A percentile compares a stretch with the other conserved stretches of the same genome.
Conservation (phyloP, 2,888 invertebrate genomes). For the Schizotus pectinicornis region DNA sequence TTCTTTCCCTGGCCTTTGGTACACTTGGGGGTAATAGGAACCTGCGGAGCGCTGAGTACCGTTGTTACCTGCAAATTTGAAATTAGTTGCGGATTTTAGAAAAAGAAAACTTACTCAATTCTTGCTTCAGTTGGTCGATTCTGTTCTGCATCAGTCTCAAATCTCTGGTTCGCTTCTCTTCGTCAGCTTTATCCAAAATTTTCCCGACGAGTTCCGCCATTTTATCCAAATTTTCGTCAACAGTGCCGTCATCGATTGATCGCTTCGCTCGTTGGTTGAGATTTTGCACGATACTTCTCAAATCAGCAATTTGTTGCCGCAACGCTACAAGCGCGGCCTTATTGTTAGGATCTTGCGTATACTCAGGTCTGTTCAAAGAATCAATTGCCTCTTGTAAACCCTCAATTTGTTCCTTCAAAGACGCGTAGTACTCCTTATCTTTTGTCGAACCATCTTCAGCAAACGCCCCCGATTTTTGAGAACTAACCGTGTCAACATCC, state of each 20-base stretch:
- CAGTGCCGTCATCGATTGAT: constrained; percentile 14
- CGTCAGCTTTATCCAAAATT: constrained; percentile 10
- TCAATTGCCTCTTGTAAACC: constrained; percentile 48
- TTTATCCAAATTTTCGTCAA: neutral
- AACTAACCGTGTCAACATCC: constrained; percentile 4
- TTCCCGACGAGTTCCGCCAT: neutral
- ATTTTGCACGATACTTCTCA: constrained; percentile 41
- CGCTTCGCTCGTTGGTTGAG: constrained; percentile 16
- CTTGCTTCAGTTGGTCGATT: constrained; percentile 44
- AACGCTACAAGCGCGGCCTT: constrained; percentile 44
- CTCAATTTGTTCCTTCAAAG: constrained; percentile 49
- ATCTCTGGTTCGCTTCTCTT: neutral
- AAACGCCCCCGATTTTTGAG: constrained; percentile 19
- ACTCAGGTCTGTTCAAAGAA: constrained; percentile 45
- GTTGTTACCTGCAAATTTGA: neutral
- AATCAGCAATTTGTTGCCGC: constrained; percentile 48
- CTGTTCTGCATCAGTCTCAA: constrained; percentile 37
- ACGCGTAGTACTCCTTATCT: constrained; percentile 29
- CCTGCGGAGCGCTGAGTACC: neutral
- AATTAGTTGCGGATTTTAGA: too few species aligned
- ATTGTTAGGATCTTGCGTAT: constrained; percentile 47
- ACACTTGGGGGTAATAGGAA: neutral
- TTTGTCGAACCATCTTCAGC: neutral
- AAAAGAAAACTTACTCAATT: constrained; percentile 47
- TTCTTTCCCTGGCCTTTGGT: constrained; percentile 4